Base-by-base conservation (phyloP, 2,797 vertebrate genomes). In the Smutsia temminckii region DNA sequence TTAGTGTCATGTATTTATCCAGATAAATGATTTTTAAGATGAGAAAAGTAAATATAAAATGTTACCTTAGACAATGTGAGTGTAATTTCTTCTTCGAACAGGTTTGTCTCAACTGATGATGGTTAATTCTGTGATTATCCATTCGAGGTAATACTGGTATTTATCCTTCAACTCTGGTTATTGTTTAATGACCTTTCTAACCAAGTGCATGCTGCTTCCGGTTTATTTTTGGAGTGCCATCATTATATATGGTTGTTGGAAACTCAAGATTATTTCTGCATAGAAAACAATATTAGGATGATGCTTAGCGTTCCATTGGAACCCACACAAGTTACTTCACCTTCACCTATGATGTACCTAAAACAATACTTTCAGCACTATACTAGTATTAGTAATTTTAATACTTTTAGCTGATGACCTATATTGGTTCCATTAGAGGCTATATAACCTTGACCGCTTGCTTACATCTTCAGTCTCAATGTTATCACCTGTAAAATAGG, bases 41-140 rank as follows among this genome's bases (percentile, higher is more conserved):
- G 68, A 69, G 13, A 79, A 92, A 79, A 91, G 29, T 14, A 61
- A 91, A 75, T 81, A 32, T 37, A 87, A 59, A 66, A 75, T 40
- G n/a, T 37, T 95, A 37, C 46, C 23, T 78, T 91, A 61, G 66
- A 78, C 61, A 20, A n/a, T 59, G 13, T 61, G 3, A 86, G 6
- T 40, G 8, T 68, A 27, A 46, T 86, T 95, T 79, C 9, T 95
- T 93, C 27, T 86, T 69, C 77, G 64, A 42, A 14, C 46, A 25
- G 42, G 18, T 91, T 93, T 90, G 17, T 84, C 29, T 75, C 20
- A 79, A 21, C 13, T 46, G 57, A 75, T 72, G 42, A 57, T 53
- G 53, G 42, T 85, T 85, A 46, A 68, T 92, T 91, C 90, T 94
- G n/a, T 84, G 40, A 78, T 94, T 92, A 69, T 77, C 59, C 68